A percentile compares a stretch with the other conserved stretches of the same genome.
phyloP scores from a whole-genome alignment of 2,797 vertebrate genomes.

The Sebastes vulpes region DNA sequence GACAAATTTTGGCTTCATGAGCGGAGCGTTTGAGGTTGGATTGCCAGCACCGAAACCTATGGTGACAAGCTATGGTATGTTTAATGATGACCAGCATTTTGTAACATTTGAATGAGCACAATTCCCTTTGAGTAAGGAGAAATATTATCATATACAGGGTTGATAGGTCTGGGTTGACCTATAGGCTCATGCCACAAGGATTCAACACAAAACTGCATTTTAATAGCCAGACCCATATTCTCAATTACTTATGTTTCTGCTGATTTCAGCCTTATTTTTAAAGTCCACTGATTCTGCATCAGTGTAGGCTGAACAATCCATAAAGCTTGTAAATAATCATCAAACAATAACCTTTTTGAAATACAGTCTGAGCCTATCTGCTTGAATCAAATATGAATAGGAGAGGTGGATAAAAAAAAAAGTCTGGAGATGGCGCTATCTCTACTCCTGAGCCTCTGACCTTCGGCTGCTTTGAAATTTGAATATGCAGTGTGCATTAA shows the following conservation, averaged over 20 bases:
- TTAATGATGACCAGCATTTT: background rate
- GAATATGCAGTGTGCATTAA: constrained; percentile 34
- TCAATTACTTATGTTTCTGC: background rate
- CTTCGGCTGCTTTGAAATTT: constrained; percentile 29
- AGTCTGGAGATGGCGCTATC: constrained; percentile 37
- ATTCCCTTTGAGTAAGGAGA: background rate
- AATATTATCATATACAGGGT: background rate
- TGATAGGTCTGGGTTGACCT: background rate
- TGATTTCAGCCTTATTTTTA: background rate
- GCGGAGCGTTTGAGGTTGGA: constrained; percentile 81
- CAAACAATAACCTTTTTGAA: background rate
- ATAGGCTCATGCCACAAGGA: background rate
- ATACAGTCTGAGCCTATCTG: background rate
- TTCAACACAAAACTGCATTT: background rate
- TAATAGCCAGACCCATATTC: background rate
- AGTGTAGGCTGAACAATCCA: background rate
- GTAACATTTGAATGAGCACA: background rate
- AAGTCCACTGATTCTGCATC: background rate
- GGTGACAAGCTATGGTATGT: constrained; percentile 78
- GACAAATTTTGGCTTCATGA: constrained; percentile 95
- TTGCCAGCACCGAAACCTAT: constrained; percentile 54
- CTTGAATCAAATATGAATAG: background rate
- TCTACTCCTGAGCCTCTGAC: constrained; percentile 24
- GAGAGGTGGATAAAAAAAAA: too few relatives aligned
- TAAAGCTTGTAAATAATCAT: background rate